Conservation (phyloP, 2,113 vertebrate genomes). For the Chaetodon trifascialis region DNA sequence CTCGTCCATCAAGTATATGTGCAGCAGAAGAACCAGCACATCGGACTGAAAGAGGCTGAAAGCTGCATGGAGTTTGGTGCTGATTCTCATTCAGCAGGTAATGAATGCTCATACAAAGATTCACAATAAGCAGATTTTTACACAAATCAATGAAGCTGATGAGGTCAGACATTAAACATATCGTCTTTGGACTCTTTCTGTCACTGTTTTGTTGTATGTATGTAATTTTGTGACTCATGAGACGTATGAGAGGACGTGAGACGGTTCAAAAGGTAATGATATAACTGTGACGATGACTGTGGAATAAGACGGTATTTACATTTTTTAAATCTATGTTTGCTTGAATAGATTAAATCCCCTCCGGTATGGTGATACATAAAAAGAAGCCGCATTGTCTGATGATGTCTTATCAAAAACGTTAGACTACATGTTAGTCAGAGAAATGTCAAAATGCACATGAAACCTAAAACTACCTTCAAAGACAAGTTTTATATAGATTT, state of each 20-base stretch:
- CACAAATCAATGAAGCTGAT: no score
- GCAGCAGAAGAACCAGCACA: background rate
- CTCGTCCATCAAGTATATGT: background rate
- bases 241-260: background rate
- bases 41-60: no score
- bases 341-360: background rate
- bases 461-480: no score
- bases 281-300: background rate
- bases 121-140: no score
- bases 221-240: background rate
- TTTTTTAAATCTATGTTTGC: background rate
- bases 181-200: no score
- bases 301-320: background rate
- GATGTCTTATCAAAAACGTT: background rate
- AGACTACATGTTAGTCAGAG: background rate
- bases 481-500: no score
- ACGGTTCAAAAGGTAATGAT: background rate
- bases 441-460: background rate
- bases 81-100: no score
- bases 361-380: conserved; percentile 17
- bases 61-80: background rate
- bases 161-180: no score
- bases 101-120: no score
- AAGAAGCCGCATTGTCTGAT: background rate
- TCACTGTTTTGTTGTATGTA: no score